Conservation (phyloP, 2,113 vertebrate species). For the Chloropsis cyanopogon region DNA sequence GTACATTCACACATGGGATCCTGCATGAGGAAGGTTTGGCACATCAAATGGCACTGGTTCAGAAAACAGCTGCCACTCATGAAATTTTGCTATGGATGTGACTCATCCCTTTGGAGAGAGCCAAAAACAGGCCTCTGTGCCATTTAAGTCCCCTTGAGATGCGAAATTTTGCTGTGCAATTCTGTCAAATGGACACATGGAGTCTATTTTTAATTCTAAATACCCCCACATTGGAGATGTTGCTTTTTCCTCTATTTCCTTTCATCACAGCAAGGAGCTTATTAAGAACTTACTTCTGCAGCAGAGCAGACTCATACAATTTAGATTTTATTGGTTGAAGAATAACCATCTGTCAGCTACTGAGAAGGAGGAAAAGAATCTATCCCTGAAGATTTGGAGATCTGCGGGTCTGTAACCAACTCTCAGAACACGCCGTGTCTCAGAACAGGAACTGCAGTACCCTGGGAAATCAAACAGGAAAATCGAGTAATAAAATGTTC, state of each 20-base stretch:
- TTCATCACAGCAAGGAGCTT: constrained; percentile 46
- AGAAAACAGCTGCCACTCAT: background rate
- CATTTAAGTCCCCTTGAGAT: background rate
- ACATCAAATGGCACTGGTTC: background rate
- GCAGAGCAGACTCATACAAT: background rate
- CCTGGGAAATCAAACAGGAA: constrained; percentile 65
- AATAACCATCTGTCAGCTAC: constrained; percentile 65
- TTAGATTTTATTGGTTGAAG: constrained; percentile 50
- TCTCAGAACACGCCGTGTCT: background rate
- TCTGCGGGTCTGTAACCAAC: constrained; percentile 19
- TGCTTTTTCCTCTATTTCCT: constrained; percentile 52
- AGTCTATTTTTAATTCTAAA: constrained; percentile 39
- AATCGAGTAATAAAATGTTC: constrained; percentile 23
- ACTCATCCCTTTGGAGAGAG: background rate
- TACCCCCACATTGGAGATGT: background rate
- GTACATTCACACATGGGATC: background rate
- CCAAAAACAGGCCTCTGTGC: background rate
- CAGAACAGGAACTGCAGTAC: constrained; percentile 46
- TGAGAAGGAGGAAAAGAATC: constrained; percentile 29
- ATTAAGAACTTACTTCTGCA: constrained; percentile 42
- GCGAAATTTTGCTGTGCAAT: background rate
- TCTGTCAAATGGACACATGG: background rate
- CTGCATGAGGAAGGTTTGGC: background rate
- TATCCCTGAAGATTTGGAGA: constrained; percentile 18
- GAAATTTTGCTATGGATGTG: background rate